These are phyloP conservation scores for Elysia chlorotica DNA, from an alignment of 1,140 invertebrate genomes.

Conservation along the genomic window DNA sequence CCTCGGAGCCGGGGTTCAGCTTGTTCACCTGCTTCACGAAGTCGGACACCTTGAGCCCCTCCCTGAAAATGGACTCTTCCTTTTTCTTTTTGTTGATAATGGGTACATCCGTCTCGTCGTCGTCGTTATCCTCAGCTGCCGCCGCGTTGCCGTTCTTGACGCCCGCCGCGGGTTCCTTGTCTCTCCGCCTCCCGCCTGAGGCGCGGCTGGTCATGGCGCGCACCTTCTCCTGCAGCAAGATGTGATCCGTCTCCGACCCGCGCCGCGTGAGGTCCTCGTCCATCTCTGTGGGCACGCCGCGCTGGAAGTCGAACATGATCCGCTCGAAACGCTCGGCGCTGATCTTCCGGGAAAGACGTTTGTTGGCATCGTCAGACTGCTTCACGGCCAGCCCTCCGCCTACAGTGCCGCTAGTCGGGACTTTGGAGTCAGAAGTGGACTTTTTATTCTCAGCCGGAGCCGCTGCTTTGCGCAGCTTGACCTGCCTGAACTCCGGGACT, in stretches of 20 bases:
- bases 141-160: too few relatives aligned
- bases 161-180: constrained; percentile 17
- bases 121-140: too few relatives aligned
- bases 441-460: neutral
- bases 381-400: neutral
- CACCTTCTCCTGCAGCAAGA: constrained; percentile 28
- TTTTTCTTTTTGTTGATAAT: constrained; percentile 24
- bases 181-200: too few relatives aligned
- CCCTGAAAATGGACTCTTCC: constrained; percentile 34
- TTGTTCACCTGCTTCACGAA: constrained; percentile 37
- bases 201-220: too few relatives aligned
- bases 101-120: constrained; percentile 11
- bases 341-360: constrained; percentile 25
- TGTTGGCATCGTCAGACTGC: neutral
- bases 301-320: constrained; percentile 34
- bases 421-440: neutral
- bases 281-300: constrained; percentile 30
- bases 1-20: constrained; percentile 24
- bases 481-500: neutral
- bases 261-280: constrained; percentile 9
- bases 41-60: constrained; percentile 35
- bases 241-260: constrained; percentile 26
- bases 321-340: constrained; percentile 33
- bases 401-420: neutral
- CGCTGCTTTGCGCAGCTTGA: neutral